phyloP scores from a whole-genome alignment of 1,140 invertebrate genomes.

The Drosophila tani region DNA sequence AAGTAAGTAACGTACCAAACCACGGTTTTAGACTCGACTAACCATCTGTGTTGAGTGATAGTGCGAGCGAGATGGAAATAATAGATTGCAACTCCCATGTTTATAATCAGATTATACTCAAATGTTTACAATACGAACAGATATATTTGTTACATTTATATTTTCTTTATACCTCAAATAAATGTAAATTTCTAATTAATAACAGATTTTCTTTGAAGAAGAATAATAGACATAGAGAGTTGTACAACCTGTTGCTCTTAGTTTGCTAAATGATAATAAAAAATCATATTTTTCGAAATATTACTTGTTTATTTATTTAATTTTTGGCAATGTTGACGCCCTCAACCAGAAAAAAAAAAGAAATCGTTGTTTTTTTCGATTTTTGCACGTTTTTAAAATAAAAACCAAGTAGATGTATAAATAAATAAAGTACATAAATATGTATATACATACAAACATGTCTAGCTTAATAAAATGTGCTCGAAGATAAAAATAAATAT shows the following conservation, averaged over 20 bases:
- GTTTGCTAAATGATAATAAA: too few relatives aligned
- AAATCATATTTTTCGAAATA: neutral
- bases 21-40: neutral
- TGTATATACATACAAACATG: constrained; percentile 9
- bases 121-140: too few relatives aligned
- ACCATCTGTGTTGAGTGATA: neutral
- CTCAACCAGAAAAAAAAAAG: constrained; percentile 22
- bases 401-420: constrained; percentile 16
- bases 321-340: constrained; percentile 14
- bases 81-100: too few relatives aligned
- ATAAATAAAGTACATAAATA: constrained; percentile 1
- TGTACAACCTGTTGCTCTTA: too few relatives aligned
- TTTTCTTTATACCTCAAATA: too few relatives aligned
- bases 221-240: too few relatives aligned
- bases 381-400: constrained; percentile 52
- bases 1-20: too few relatives aligned
- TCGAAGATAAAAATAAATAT: constrained; percentile 51
- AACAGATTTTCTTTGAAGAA: too few relatives aligned
- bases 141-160: too few relatives aligned
- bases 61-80: neutral
- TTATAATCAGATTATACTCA: too few relatives aligned
- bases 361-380: constrained; percentile 46
- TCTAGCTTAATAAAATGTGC: constrained; percentile 30
- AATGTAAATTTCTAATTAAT: too few relatives aligned
- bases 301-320: neutral